These are phyloP conservation scores for Ephydatia muelleri DNA, from an alignment of 37 sponge, comb jelly and placozoan species.

Conservation along the genomic window DNA sequence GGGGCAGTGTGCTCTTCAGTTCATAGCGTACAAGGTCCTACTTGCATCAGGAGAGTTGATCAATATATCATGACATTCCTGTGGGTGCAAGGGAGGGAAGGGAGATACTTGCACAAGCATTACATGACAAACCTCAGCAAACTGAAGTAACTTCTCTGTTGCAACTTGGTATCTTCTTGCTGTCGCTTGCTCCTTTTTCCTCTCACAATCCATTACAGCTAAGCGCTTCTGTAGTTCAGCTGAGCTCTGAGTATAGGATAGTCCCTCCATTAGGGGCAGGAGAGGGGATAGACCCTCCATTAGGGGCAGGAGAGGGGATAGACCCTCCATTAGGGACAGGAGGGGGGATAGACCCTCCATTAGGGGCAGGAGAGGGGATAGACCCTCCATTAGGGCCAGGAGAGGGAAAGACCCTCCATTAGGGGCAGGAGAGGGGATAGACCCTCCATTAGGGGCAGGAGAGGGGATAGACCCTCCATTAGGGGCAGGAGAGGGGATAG, in stretches of 20 bases:
- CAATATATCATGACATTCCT: conserved; percentile 66
- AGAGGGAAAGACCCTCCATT: too few relatives aligned
- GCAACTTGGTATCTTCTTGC: conserved; percentile 60
- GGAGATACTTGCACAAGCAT: background rate
- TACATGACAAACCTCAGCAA: conserved; percentile 47
- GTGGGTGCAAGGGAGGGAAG: background rate
- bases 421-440: too few relatives aligned
- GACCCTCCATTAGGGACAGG: too few relatives aligned
- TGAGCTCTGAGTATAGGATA: background rate
- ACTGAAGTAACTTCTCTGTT: conserved; percentile 52
- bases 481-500: too few relatives aligned
- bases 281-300: too few relatives aligned
- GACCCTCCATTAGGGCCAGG: background rate
- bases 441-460: too few relatives aligned
- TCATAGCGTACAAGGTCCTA: conserved; percentile 43
- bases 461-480: too few relatives aligned
- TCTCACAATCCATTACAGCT: conserved; percentile 57
- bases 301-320: too few relatives aligned
- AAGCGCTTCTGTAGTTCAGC: conserved; percentile 40
- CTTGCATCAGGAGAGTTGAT: conserved; percentile 53
- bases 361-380: background rate
- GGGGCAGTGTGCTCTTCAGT: background rate
- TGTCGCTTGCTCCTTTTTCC: conserved; percentile 46
- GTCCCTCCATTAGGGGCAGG: too few relatives aligned
- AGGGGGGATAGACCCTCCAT: too few relatives aligned